Conservation (phyloP, 2,888 invertebrate genomes). For the Fragum sueziense region DNA sequence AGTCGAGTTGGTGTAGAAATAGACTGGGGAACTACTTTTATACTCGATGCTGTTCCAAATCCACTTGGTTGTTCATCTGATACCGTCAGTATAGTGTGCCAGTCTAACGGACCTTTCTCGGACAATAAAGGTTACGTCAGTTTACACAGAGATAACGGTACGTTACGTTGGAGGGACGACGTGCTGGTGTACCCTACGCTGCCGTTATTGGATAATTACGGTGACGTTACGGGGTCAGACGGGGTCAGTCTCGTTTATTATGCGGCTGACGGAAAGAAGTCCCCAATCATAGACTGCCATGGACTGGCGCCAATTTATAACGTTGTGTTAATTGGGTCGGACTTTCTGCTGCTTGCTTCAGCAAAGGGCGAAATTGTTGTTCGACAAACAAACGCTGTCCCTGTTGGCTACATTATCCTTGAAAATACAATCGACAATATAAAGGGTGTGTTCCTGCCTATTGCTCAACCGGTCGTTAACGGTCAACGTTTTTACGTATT, state of each 20-base stretch:
- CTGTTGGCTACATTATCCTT: conserved; percentile 41
- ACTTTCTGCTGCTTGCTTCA: conserved; percentile 40
- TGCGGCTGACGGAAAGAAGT: conserved; percentile 58
- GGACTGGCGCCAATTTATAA: conserved; percentile 49
- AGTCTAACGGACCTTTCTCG: conserved; percentile 53
- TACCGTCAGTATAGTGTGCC: conserved; percentile 58
- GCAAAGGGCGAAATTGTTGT: conserved; percentile 46
- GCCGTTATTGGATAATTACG: conserved; percentile 71
- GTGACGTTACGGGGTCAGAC: conserved; percentile 72
- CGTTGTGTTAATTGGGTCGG: conserved; percentile 44
- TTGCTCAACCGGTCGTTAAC: conserved; percentile 55
- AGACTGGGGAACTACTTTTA: conserved; percentile 58
- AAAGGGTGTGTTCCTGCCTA: conserved; percentile 52
- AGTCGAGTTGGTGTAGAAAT: conserved; percentile 45
- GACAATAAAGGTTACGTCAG: conserved; percentile 68
- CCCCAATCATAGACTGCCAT: conserved; percentile 54
- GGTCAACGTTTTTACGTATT: conserved; percentile 50
- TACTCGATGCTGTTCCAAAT: conserved; percentile 48
- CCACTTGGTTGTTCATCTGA: conserved; percentile 62
- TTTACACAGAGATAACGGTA: conserved; percentile 61
- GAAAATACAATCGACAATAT: conserved; percentile 36
- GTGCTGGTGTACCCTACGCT: conserved; percentile 65
- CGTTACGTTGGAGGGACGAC: conserved; percentile 61
- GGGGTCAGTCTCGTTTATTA: conserved; percentile 63
- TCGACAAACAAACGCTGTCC: conserved; percentile 46